phyloP scores from a whole-genome alignment of 2,797 vertebrate species.

The Cyprinella venusta region DNA sequence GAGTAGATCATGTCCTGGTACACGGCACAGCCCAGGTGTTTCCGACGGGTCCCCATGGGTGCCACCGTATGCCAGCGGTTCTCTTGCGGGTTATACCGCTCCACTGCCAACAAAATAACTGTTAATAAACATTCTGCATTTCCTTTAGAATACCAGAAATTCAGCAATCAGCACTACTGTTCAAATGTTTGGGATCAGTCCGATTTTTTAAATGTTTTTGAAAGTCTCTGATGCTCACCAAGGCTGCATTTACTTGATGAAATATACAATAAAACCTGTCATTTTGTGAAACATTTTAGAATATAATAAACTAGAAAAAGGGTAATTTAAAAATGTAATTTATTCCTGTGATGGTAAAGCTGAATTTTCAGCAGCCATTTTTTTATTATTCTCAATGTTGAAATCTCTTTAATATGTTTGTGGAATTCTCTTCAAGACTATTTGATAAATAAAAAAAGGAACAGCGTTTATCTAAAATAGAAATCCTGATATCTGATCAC shows the following conservation, averaged over 20 bases:
- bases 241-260: background rate
- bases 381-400: too few species aligned
- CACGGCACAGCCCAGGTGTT: slow-evolving; percentile 96
- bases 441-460: too few species aligned
- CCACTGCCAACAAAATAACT: slow-evolving; percentile 73
- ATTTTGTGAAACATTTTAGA: background rate
- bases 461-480: background rate
- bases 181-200: background rate
- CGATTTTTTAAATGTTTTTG: background rate
- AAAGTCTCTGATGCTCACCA: background rate
- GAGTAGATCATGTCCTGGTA: slow-evolving; percentile 99
- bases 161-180: background rate
- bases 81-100: slow-evolving; percentile 96
- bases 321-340: too few species aligned
- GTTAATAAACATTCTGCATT: background rate
- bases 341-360: too few species aligned
- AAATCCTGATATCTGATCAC: background rate
- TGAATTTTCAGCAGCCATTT: too few species aligned
- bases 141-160: background rate
- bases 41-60: slow-evolving; percentile 96
- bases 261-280: background rate
- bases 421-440: too few species aligned
- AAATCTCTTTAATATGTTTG: too few species aligned
- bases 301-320: too few species aligned
- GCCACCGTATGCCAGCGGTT: slow-evolving; percentile 99